Evolutionary conservation across 2,113 vertebrate species (phyloP), one percentile per base, ranked within the genome.

Genomic region (Phylloscopus trochilus): DNA sequence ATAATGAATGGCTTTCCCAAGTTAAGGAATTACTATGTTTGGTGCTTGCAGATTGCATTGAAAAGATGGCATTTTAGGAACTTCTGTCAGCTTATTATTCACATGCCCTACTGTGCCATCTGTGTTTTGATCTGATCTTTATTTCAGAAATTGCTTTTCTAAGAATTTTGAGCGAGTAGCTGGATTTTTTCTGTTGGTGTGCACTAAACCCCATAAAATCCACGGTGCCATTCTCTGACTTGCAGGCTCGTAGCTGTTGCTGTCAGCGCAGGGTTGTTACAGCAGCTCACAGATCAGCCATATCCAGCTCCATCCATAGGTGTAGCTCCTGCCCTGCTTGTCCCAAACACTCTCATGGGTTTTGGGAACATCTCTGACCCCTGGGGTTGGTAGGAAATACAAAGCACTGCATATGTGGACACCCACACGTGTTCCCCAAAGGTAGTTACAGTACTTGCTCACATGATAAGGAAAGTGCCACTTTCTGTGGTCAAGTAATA

Each of bases 21-120:
- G 21, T 43, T 87, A 70, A 77, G 63, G 41, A 92, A 78, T 74
- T 84, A 62, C 67, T 92, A 46, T 78, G 17, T 83, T 81, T 0
- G 0, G 19, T 64, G 37, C 22, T 39, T 91, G 74, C 47, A 80
- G 55, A 83, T 76, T 92, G 43, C n/a, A 31, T 26, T 74, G 83
- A 67, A 92, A 90, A 39, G 52, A 60, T 72, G 31, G 11, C 55
- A 84, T 91, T 92, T 90, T 78, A 22, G 1, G 2, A 44, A 90
- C 41, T 84, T 93, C 43, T 76, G 23, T 49, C 68, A 69, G 49
- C 52, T 93, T 66, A 78, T 92, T 90, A 91, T 72, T 93, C 43
- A 85, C 9, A 1, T 62, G 43, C 58, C 55, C 49, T 92, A 37
- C 41, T 70, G 20, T 78, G 15, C 79, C 58, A 49, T 74, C 41